Base-by-base conservation (phyloP, 2,888 invertebrate genomes). In the Apoderus coryli region DNA sequence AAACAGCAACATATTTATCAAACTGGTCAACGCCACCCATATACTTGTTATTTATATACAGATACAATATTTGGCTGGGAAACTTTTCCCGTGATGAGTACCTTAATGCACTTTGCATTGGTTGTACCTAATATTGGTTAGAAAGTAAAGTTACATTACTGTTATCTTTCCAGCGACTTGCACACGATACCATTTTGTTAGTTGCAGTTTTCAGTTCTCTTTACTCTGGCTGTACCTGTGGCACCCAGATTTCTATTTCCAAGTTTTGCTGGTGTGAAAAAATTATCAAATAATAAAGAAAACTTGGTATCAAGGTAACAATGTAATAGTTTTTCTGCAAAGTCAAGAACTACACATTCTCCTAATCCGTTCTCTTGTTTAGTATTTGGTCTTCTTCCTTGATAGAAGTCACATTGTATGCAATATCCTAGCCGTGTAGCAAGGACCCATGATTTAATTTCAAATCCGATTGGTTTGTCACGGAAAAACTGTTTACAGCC, bases 1-100 rank as follows among this genome's bases (percentile, higher is more conserved):
- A 33, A 4, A 4, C 22, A 3, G 33, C 14, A 30, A 33, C 22
- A 22, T 23, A 15, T 10, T 33, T 33, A 19, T 32, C 32, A 12
- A 33, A 10, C 14, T 31, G 29, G 10, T 33, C 33, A 2, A 33
- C 33, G 9, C 29, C 33, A 5, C 29, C 33, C 33, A 33, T 29
- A 13, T 23, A 13, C 10, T 14, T 22, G 10, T 33, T 33, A n/a
- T n/a, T n/a, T n/a, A 23, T 33, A 33, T 14, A 4, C 9, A 6
- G 14, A 5, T 2, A 33, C 19, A 13, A 31, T 3, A 19, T 33
- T 24, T 16, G 25, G 29, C 10, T 33, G 33, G 2, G 24, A 10
- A 6, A 30, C 22, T 16, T 33, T 19, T 19, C 19, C 19, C 19
- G 19, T 7, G 19, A 6, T 7, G 19, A 19, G 19, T 19, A 19